Percentiles rank a stretch among this genome's conserved stretches.
phyloP scores from a whole-genome alignment of 2,888 invertebrate genomes.

The Plagiodera versicolora region DNA sequence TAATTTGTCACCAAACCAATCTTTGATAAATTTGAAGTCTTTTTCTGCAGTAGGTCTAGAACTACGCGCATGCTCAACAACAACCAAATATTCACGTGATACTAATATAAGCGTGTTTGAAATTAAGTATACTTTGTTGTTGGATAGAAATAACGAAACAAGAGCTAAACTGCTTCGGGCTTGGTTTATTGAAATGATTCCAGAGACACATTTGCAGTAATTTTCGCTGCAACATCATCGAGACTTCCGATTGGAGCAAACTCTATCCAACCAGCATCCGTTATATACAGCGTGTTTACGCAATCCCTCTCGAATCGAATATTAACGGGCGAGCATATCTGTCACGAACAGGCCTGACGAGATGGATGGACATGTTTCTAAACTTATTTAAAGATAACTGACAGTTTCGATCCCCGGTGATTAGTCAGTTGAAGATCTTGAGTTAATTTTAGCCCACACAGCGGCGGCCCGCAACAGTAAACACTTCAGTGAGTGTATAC shows the following conservation, averaged over 20 bases:
- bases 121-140: too few relatives aligned
- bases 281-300: constrained; percentile 13
- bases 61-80: too few relatives aligned
- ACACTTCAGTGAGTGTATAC: background rate
- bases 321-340: constrained; percentile 31
- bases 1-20: too few relatives aligned
- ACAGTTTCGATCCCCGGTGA: constrained; percentile 39
- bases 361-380: constrained; percentile 41
- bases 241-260: background rate
- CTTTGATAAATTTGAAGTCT: too few relatives aligned
- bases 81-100: too few relatives aligned
- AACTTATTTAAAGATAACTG: constrained; percentile 41
- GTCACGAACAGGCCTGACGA: constrained; percentile 32
- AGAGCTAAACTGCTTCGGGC: too few relatives aligned
- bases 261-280: constrained; percentile 1
- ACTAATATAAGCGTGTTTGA: too few relatives aligned
- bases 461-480: background rate
- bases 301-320: constrained; percentile 22
- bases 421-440: constrained; percentile 31
- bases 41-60: too few relatives aligned
- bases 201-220: too few relatives aligned
- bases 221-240: too few relatives aligned
- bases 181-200: too few relatives aligned
- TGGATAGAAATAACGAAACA: too few relatives aligned
- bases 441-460: constrained; percentile 30